phyloP scores from a whole-genome alignment of 2,888 invertebrate species.

The Lamellibrachia satsuma region DNA sequence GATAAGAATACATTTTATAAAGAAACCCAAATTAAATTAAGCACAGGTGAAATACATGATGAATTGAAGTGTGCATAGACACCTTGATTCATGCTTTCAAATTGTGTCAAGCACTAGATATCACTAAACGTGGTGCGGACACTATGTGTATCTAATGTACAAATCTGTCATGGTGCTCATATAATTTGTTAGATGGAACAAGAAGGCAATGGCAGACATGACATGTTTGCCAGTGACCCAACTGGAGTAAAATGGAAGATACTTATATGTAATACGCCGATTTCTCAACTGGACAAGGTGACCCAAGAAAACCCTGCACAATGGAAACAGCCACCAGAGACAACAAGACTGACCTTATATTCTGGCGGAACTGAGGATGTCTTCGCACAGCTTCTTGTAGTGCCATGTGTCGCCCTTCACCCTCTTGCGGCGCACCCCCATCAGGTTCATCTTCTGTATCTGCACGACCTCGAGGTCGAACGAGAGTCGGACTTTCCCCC shows the following conservation, averaged over 20 bases:
- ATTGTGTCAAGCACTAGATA: neutral
- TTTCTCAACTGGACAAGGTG: neutral
- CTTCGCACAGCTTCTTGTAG: constrained; percentile 81
- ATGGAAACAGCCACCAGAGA: too few species aligned
- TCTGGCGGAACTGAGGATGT: constrained; percentile 68
- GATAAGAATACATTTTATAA: too few species aligned
- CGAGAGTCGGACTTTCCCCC: constrained; percentile 69
- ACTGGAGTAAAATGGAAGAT: neutral
- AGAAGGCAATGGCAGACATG: neutral
- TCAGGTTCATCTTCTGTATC: constrained; percentile 62
- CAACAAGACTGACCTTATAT: neutral
- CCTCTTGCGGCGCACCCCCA: constrained; percentile 77
- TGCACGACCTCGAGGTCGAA: constrained; percentile 77
- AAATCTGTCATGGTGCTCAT: neutral
- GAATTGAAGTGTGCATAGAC: too few species aligned
- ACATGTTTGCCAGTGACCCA: neutral
- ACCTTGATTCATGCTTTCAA: too few species aligned
- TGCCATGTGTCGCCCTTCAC: constrained; percentile 83
- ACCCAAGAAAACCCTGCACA: too few species aligned
- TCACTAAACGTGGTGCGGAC: neutral
- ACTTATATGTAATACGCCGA: neutral
- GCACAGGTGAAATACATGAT: too few species aligned
- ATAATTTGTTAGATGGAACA: neutral
- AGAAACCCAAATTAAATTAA: too few species aligned
- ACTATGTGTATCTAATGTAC: neutral